Evolutionary conservation across 2,797 vertebrate species (phyloP).

Genomic region (Esox lucius): DNA sequence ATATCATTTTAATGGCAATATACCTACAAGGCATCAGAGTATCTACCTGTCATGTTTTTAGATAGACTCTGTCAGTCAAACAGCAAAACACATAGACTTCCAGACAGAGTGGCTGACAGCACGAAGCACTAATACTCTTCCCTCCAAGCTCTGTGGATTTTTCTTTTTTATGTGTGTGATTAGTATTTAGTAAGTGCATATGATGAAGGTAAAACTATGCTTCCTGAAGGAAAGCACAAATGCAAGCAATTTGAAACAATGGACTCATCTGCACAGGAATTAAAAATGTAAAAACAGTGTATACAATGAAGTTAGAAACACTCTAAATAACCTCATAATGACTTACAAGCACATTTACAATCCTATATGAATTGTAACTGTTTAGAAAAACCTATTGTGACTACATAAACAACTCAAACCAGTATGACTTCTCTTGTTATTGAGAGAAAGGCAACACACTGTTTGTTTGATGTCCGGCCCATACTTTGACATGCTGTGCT

Average conservation of each 20-base stretch:
- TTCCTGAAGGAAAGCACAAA: slow-evolving; percentile 62
- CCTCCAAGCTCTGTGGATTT: not conserved
- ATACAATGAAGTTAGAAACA: slow-evolving; percentile 59
- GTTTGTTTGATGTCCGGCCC: slow-evolving; percentile 41
- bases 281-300: slow-evolving; percentile 67
- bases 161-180: not conserved
- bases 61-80: slow-evolving; percentile 73
- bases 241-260: slow-evolving; percentile 62
- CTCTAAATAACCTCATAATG: too few species aligned
- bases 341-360: not conserved
- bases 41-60: slow-evolving; percentile 73
- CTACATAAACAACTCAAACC: slow-evolving; percentile 46
- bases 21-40: slow-evolving; percentile 62
- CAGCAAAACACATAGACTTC: slow-evolving; percentile 53
- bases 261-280: slow-evolving; percentile 73
- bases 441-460: slow-evolving; percentile 47
- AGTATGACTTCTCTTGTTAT: slow-evolving; percentile 21
- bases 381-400: not conserved
- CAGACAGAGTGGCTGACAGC: slow-evolving; percentile 63
- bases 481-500: slow-evolving; percentile 59
- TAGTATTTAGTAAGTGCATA: not conserved
- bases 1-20: slow-evolving; percentile 78
- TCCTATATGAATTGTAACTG: not conserved
- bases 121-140: not conserved
- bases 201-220: not conserved